phyloP scores from a whole-genome alignment of 2,113 vertebrate genomes.

The Donacobius atricapilla region DNA sequence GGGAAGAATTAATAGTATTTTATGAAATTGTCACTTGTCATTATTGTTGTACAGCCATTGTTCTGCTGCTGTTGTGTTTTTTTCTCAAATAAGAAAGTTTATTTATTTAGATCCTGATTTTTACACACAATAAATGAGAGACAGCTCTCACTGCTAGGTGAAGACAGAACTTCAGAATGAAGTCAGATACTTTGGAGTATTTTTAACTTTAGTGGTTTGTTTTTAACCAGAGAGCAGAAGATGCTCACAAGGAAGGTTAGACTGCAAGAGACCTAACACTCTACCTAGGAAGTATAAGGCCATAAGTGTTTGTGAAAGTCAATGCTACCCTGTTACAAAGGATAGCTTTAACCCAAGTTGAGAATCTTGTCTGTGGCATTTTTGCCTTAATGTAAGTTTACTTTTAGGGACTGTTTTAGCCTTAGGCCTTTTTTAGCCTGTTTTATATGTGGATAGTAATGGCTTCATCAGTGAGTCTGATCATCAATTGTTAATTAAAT shows the following conservation, averaged over 20 bases:
- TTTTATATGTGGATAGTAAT: not conserved
- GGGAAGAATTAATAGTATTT: not conserved
- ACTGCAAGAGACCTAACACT: not conserved
- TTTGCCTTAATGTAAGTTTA: not conserved
- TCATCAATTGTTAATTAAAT: constrained; percentile 42
- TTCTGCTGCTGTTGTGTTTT: not conserved
- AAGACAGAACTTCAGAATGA: not conserved
- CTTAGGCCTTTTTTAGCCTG: not conserved
- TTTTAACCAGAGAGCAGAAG: not conserved
- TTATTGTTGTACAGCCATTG: not conserved
- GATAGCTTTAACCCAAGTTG: not conserved
- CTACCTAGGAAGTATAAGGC: not conserved
- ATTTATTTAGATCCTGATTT: not conserved
- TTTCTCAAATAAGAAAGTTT: not conserved
- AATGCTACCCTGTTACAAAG: not conserved
- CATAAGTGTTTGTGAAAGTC: not conserved
- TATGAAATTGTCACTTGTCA: not conserved
- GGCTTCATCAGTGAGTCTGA: not conserved
- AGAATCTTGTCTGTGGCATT: not conserved
- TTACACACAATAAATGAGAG: not conserved
- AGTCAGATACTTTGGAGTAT: not conserved
- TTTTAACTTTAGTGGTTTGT: not conserved
- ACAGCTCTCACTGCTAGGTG: not conserved
- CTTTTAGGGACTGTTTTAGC: not conserved
- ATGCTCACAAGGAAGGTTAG: not conserved